phyloP scores from a whole-genome alignment of 2,888 invertebrate species.

The Acronicta psi region DNA sequence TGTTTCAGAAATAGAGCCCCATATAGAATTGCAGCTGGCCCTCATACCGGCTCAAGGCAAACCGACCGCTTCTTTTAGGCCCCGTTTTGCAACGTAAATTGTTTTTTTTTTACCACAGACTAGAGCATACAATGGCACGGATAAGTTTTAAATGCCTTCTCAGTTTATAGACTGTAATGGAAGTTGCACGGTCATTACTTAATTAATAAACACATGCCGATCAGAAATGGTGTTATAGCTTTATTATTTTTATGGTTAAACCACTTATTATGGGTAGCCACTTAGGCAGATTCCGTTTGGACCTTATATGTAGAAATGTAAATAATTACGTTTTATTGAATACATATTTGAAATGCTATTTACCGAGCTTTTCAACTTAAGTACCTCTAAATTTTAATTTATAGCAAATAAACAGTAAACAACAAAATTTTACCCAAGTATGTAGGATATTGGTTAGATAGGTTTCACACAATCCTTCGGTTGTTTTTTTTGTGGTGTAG shows the following conservation, averaged over 20 bases:
- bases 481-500: too few relatives aligned
- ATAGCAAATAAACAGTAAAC: too few relatives aligned
- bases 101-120: slow-evolving; percentile 62
- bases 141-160: slow-evolving; percentile 59
- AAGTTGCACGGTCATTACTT: slow-evolving; percentile 51
- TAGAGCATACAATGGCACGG: slow-evolving; percentile 61
- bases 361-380: too few relatives aligned
- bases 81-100: slow-evolving; percentile 74
- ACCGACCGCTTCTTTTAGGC: slow-evolving; percentile 76
- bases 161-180: slow-evolving; percentile 61
- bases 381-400: too few relatives aligned
- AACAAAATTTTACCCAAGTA: too few relatives aligned
- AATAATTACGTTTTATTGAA: too few relatives aligned
- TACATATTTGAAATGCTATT: too few relatives aligned
- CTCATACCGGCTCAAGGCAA: slow-evolving; percentile 79
- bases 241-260: slow-evolving; percentile 23
- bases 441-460: too few relatives aligned
- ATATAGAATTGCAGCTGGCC: slow-evolving; percentile 78
- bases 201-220: slow-evolving; percentile 43
- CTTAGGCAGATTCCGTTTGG: slow-evolving; percentile 7
- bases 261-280: background rate
- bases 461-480: too few relatives aligned
- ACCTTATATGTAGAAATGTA: too few relatives aligned
- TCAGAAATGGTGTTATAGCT: slow-evolving; percentile 19
- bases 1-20: slow-evolving; percentile 81